Conservation (phyloP, 2,113 vertebrate genomes). For the Microcebus lehilahytsara region DNA sequence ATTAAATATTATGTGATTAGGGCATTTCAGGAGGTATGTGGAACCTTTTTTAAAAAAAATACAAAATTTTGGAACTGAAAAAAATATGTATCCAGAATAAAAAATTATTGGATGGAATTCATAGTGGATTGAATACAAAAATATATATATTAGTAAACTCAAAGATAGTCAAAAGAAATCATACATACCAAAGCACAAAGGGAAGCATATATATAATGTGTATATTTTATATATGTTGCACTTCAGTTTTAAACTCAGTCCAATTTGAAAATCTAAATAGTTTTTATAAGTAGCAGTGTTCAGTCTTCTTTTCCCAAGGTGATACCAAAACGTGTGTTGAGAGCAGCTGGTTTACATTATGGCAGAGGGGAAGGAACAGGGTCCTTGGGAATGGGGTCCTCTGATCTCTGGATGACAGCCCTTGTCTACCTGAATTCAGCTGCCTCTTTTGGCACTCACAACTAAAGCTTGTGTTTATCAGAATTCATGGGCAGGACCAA, state of each 20-base stretch:
- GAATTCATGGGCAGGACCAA: not conserved
- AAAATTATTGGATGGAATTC: not conserved
- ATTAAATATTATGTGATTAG: not conserved
- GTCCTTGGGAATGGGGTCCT: not conserved
- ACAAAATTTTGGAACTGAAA: not conserved
- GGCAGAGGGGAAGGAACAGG: not conserved
- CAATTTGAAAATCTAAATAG: not conserved
- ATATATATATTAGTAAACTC: not conserved
- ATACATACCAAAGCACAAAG: not conserved
- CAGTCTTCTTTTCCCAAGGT: not conserved
- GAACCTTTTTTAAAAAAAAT: not conserved
- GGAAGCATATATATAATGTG: not conserved
- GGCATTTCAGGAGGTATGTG: not conserved
- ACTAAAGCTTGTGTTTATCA: not conserved
- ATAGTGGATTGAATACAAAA: not conserved
- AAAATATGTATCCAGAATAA: not conserved
- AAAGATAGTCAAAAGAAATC: not conserved
- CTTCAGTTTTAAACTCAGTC: constrained; percentile 23
- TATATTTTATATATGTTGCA: not conserved
- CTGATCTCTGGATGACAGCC: not conserved
- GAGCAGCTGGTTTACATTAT: not conserved
- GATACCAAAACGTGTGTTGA: not conserved
- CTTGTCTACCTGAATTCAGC: not conserved
- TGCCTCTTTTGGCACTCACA: not conserved
- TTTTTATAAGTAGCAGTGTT: not conserved